Evolutionary conservation across 2,113 vertebrate genomes (phyloP).

Genomic region (Alosa alosa): DNA sequence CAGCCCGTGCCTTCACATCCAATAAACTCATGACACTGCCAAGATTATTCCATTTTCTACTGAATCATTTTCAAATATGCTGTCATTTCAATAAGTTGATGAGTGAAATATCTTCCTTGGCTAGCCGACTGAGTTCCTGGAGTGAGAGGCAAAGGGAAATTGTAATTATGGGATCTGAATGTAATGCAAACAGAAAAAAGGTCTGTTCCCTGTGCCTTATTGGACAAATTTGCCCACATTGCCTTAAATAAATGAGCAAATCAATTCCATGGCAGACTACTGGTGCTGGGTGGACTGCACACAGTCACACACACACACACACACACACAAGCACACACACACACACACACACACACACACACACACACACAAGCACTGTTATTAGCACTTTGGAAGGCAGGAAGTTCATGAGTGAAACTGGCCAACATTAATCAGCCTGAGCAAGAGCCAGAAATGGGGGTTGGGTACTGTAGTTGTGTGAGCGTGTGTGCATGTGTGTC

Average conservation of each 20-base stretch:
- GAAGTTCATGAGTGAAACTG: conserved; percentile 58
- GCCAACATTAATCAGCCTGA: conserved; percentile 57
- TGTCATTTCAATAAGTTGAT: conserved; percentile 24
- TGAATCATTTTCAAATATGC: conserved; percentile 34
- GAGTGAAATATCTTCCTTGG: conserved; percentile 27
- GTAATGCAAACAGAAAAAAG: conserved; percentile 45
- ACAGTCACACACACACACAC: conserved; percentile 1
- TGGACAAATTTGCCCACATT: conserved; percentile 52
- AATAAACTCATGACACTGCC: conserved; percentile 16
- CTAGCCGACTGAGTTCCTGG: conserved; percentile 28
- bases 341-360: background rate
- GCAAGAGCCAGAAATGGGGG: conserved; percentile 49
- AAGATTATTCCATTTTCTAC: background rate
- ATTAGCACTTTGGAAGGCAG: conserved; percentile 52
- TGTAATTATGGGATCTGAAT: conserved; percentile 45
- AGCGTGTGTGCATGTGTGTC: conserved; percentile 17
- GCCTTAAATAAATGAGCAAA: conserved; percentile 59
- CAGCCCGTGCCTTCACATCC: conserved; percentile 10
- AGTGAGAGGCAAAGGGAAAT: conserved; percentile 37
- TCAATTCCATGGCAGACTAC: conserved; percentile 51
- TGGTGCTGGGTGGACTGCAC: conserved; percentile 12
- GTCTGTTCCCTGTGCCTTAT: conserved; percentile 48
- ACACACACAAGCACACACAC: background rate
- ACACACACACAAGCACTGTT: conserved; percentile 39
- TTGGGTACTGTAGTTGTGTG: conserved; percentile 29